Evolutionary conservation across 2,113 vertebrate species (phyloP), one percentile per base, ranked within the genome.

Genomic region (Charadrius vociferus): DNA sequence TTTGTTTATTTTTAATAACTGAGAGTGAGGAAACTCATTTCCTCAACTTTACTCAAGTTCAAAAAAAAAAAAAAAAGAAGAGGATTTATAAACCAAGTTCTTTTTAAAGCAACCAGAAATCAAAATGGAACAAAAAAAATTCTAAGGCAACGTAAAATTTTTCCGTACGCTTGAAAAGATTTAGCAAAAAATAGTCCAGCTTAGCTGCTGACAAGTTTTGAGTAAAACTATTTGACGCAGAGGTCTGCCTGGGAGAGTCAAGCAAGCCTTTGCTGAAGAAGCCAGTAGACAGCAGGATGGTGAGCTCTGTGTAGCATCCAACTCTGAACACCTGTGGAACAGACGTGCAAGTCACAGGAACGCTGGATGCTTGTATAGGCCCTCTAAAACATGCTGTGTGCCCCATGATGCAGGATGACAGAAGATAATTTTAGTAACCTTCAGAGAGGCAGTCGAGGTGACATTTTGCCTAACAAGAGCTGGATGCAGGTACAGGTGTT

Each of bases 341-440:
- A 62, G 29, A n/a, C 1, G 0, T 0, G 6, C 5, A 29, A 30
- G 50, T 36, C 77, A 27, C 15, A 34, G 32, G 32, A 55, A 10
- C 10, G 1, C 3, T 0, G 1, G 41, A 16, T 36, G n/a, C 3
- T 16, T 23, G 10, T 39, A 7, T 2, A 50, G 32, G 39, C 56
- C 27, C 30, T 62, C 52, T 15, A 6, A 59, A 59, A 55, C 0
- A 0, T 29, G 20, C 22, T 39, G 32, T 8, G 27, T 27, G 27
- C 8, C 36, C 41, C 17, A 0, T 0, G 0, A 1, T 18, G 18
- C 2, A 36, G 39, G 30, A 45, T 6, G 8, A 47, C 1, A 59
- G 52, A 37, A 59, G 1, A 5, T 6, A 20, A 72, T 55, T 77
- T 86, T 12, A 23, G 34, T 3, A 55, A 20, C 63, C 2, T 65